Percentiles rank a stretch among this genome's conserved stretches.
Evolutionary conservation across 2,113 vertebrate genomes (phyloP).

Genomic region (Vidua macroura): DNA sequence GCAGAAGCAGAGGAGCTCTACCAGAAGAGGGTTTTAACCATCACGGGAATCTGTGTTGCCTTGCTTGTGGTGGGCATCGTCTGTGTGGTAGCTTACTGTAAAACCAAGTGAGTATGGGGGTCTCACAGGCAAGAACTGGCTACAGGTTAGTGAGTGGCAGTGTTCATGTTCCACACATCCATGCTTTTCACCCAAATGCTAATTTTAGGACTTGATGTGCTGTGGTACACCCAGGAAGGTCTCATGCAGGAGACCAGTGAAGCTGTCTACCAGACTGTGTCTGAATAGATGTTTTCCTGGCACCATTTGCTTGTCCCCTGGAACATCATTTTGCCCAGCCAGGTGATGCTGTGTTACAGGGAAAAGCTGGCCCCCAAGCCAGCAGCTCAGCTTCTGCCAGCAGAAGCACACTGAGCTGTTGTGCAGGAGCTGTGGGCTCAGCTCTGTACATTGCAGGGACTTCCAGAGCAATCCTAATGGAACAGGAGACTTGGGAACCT

Average conservation of each 20-base stretch:
- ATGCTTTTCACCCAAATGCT: neutral
- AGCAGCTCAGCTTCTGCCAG: neutral
- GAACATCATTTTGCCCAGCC: neutral
- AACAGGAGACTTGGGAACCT: neutral
- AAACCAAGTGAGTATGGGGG: slow-evolving; percentile 93
- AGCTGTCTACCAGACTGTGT: neutral
- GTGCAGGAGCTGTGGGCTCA: neutral
- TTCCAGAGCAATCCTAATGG: neutral
- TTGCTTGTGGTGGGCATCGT: slow-evolving; percentile 97
- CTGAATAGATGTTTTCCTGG: neutral
- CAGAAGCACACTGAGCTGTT: neutral
- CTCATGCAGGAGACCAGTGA: neutral
- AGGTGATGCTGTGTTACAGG: neutral
- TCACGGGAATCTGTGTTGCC: slow-evolving; percentile 97
- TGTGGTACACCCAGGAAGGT: neutral
- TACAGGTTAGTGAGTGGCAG: neutral
- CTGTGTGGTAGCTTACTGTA: slow-evolving; percentile 98
- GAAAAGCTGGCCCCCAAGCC: neutral
- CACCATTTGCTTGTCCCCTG: neutral
- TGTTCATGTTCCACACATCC: neutral
- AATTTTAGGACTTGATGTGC: neutral
- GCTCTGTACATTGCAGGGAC: neutral
- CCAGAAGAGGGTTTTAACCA: slow-evolving; percentile 98
- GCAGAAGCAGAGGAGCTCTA: slow-evolving; percentile 98
- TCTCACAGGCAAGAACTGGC: neutral